Evolutionary conservation across 2,797 vertebrate genomes (phyloP).

Genomic region (Pipistrellus nathusii): DNA sequence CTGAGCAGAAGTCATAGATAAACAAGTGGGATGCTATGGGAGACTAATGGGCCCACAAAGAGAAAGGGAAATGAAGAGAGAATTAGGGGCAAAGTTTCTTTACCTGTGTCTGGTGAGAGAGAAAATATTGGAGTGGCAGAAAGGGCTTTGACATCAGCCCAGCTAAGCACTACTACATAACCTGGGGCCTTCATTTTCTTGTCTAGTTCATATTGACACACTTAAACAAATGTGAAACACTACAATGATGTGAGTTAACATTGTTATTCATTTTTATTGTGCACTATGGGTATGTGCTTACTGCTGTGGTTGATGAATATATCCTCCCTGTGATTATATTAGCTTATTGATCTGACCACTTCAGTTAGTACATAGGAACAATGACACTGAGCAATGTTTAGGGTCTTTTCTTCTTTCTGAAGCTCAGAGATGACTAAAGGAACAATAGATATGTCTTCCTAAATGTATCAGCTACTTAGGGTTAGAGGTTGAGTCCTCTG

Average conservation of each 20-base stretch:
- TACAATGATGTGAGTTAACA: neutral
- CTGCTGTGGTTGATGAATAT: neutral
- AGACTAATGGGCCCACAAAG: neutral
- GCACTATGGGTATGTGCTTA: neutral
- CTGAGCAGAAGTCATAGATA: neutral
- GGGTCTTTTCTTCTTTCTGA: neutral
- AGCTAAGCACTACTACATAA: neutral
- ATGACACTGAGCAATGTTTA: neutral
- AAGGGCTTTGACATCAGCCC: neutral
- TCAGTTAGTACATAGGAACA: neutral
- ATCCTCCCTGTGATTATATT: neutral
- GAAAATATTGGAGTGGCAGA: neutral
- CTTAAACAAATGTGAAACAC: neutral
- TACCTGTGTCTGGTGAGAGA: neutral
- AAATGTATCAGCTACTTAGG: neutral
- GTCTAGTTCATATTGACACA: neutral
- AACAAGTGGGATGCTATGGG: neutral
- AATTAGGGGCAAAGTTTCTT: neutral
- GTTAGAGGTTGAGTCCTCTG: neutral
- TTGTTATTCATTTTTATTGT: neutral
- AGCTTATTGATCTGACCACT: neutral
- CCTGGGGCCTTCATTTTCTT: neutral
- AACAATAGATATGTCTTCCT: neutral
- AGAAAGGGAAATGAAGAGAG: neutral
- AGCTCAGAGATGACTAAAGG: neutral